Evolutionary conservation across 2,797 vertebrate genomes (phyloP).

Genomic region (Urophycis tenuis): DNA sequence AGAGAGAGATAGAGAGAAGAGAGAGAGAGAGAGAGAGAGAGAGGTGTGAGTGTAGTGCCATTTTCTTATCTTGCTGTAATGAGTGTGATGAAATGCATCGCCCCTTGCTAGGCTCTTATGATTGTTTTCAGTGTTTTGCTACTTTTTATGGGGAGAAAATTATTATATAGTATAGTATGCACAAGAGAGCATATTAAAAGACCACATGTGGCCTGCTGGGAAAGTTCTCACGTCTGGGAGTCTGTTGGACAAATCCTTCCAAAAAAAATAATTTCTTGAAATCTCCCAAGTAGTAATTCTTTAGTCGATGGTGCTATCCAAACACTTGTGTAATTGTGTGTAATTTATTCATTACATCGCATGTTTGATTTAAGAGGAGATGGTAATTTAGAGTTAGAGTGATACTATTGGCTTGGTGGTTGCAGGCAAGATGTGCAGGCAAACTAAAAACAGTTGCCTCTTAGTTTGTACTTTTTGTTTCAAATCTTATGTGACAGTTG

Average conservation of each 20-base stretch:
- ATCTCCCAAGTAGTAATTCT: neutral
- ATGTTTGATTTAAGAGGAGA: neutral
- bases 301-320: neutral
- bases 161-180: neutral
- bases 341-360: neutral
- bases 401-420: neutral
- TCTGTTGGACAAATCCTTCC: neutral
- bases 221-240: neutral
- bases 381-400: neutral
- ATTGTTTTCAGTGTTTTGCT: neutral
- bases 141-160: neutral
- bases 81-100: conserved; percentile 32
- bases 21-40: neutral
- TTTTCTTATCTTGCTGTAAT: conserved; percentile 13
- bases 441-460: neutral
- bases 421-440: neutral
- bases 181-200: conserved; percentile 1
- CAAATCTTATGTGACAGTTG: neutral
- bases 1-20: neutral
- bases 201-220: neutral
- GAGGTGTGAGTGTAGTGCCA: neutral
- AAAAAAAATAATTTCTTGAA: neutral
- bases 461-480: neutral
- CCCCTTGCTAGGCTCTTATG: conserved; percentile 25
- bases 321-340: neutral